Base-by-base conservation (phyloP, 2,113 vertebrate genomes). In the Clinocottus analis region DNA sequence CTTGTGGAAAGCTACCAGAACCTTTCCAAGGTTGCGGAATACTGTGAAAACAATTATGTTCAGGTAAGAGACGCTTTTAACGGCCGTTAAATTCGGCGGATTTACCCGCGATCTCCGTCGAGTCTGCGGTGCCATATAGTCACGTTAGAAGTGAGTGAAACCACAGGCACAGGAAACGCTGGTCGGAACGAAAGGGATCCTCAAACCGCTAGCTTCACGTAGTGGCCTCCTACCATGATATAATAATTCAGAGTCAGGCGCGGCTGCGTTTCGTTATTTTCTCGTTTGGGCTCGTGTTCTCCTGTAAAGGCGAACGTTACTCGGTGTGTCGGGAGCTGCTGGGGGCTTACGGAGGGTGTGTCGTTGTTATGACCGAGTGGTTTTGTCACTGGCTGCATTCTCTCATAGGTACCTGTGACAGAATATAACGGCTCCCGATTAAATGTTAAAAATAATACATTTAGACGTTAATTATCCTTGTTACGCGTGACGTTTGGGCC, bases 11-110 rank as follows among this genome's bases (percentile, higher is more conserved):
- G 98, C 96, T 98, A 98, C 92, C 97, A 99, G 93, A 99, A 99
- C 90, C 96, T 99, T 61, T 97, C 97, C 79, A 95, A 96, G 84
- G 98, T 99, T 53, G 98, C 98, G 67, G 98, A 99, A 91, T 99
- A 99, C 95, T 99, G 98, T 92, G 97, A 99, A 85, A 99, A 96
- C 96, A 99, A 99, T 95, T 99, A 99, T 95, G 96, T 99, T 77
- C 97, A 99, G 98, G 97, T 99, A 95, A 87, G 89, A 83, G 56
- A 5, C 4, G n/a, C 1, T 3, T 3, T 16, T 2, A 14, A n/a
- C 45, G 53, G 73, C 33, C 55, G 13, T 60, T 71, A 27, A 13
- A 74, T 72, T 7, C 3, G 67, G 9, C 1, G 12, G 13, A n/a
- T 83, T 53, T 56, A 1, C 21, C n/a, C 0, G 23, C 51, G 43